A percentile compares a stretch with the other conserved stretches of the same genome.
Conservation (phyloP, 92 coral and sea anemone genomes). For the Bergia puertoricense region DNA sequence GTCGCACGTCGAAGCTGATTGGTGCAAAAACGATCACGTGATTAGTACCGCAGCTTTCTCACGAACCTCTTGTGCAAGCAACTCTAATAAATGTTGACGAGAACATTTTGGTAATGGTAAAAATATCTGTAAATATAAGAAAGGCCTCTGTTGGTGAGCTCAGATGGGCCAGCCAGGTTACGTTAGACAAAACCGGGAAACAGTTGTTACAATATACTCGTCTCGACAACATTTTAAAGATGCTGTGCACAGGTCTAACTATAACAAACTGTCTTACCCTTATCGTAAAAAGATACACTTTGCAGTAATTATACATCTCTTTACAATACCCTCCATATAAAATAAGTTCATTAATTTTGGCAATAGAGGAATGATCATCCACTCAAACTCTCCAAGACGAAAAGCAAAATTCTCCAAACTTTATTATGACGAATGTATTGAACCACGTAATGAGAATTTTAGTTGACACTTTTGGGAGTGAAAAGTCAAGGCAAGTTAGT, state of each 20-base stretch:
- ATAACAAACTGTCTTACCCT: too few relatives aligned
- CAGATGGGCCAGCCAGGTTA: neutral
- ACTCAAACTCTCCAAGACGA: too few relatives aligned
- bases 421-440: neutral
- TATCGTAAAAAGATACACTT: too few relatives aligned
- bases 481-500: neutral
- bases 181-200: neutral
- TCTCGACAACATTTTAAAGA: neutral
- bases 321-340: too few relatives aligned
- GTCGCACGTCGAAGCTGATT: constrained; percentile 92
- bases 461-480: neutral
- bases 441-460: neutral
- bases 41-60: constrained; percentile 32
- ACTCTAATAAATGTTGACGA: neutral
- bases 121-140: neutral
- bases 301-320: too few relatives aligned
- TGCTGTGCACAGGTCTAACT: neutral
- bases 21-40: constrained; percentile 39
- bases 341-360: too few relatives aligned
- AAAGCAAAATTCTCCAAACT: too few relatives aligned
- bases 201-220: neutral
- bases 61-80: neutral
- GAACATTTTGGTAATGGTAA: neutral
- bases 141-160: neutral
- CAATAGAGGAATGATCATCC: neutral